Base-by-base conservation (phyloP, 2,888 invertebrate genomes). In the Protophormia terraenovae region DNA sequence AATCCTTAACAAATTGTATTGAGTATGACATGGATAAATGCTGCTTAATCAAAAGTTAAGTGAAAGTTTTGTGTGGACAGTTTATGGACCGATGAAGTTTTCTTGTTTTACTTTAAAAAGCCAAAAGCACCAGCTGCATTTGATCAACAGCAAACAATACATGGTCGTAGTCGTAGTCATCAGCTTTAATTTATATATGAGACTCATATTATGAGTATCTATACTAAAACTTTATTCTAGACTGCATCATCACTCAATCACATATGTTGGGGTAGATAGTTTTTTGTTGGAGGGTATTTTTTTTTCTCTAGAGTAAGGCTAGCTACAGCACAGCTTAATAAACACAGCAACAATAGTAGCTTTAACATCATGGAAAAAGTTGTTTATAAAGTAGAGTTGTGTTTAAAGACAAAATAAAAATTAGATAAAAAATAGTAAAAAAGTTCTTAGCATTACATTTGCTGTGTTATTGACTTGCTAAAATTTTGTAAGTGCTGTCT, bases 11-110 rank as follows among this genome's bases (percentile, higher is more conserved):
- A 83, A 84, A 71, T 75, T 78, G 81, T 82, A 84, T 84, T 75
- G 82, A 84, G 77, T 76, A 85, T 85, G 82, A 85, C 85, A 86
- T 69, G 85, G 86, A 90, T 90, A 90, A 90, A 90, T 90, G 90
- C 89, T 89, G 90, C 90, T 90, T 91, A 91, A 91, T 91, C 91
- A 91, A 91, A 91, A 91, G 90, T 91, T 91, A 91, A 88, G 87
- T 87, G 88, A 89, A 89, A 88, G 88, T 85, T 85, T 85, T 85
- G 82, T 85, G 82, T 75, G 85, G 82, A 85, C 85, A 85, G 85
- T 85, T 82, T 85, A 85, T 85, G 85, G 82, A 85, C n/a, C 82
- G 85, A 82, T 47, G 24, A 78, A 78, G 81, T 77, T 75, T 73
- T 78, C 27, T 75, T 22, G 22, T 38, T n/a, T 38, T 67, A 12